phyloP scores from a whole-genome alignment of 2,113 vertebrate species.

The Podiceps cristatus region DNA sequence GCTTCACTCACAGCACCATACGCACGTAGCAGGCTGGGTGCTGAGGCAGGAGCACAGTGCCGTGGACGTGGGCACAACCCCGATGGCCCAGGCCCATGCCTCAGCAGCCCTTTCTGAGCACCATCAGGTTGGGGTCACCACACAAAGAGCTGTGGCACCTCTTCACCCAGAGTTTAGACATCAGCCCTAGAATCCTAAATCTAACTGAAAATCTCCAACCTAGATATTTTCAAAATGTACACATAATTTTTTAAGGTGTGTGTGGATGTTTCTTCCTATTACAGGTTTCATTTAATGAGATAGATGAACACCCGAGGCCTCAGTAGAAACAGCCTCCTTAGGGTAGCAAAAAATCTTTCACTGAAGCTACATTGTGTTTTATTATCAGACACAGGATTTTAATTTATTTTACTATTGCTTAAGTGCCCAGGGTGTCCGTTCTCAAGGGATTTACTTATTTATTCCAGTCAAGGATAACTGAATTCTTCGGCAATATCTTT shows the following conservation, averaged over 20 bases:
- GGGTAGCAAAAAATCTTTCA: neutral
- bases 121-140: fast-evolving
- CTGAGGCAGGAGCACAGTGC: neutral
- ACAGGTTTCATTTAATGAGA: slow-evolving; percentile 7
- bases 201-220: neutral
- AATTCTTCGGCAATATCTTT: neutral
- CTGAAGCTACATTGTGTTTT: neutral
- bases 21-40: fast-evolving
- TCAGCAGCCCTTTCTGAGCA: neutral
- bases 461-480: slow-evolving; percentile 44
- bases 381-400: neutral
- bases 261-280: neutral
- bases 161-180: neutral
- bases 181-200: neutral
- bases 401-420: slow-evolving; percentile 47
- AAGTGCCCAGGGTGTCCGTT: neutral
- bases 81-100: neutral
- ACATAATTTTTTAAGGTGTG: neutral
- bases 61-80: fast-evolving
- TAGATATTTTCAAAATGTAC: neutral
- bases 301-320: neutral
- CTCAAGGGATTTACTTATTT: slow-evolving; percentile 36
- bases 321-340: neutral
- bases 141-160: neutral
- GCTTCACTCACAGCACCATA: neutral